phyloP scores from a whole-genome alignment of 2,113 vertebrate genomes.

The Oostethus manadensis region DNA sequence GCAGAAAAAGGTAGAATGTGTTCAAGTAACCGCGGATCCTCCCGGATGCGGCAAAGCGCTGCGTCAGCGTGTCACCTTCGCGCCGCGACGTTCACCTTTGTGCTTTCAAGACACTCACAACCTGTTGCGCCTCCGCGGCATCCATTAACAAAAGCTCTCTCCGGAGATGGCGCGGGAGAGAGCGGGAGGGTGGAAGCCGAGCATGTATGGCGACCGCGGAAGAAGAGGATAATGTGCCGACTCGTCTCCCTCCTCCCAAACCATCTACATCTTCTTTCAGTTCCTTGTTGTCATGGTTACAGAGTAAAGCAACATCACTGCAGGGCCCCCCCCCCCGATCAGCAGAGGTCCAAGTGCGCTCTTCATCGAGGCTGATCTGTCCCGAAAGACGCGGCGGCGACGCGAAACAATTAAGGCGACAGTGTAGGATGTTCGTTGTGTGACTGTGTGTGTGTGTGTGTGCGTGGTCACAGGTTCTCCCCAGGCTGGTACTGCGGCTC shows the following conservation, averaged over 20 bases:
- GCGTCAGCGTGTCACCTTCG: background rate
- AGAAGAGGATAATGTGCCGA: constrained; percentile 46
- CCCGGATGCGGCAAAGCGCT: background rate
- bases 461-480: constrained; percentile 78
- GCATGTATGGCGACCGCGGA: constrained; percentile 49
- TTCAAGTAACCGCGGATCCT: constrained; percentile 11
- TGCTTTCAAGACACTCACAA: constrained; percentile 11
- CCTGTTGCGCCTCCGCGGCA: constrained; percentile 23
- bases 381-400: constrained; percentile 30
- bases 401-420: constrained; percentile 31
- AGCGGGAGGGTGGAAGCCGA: constrained; percentile 35
- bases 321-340: constrained; percentile 45
- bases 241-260: constrained; percentile 46
- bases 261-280: constrained; percentile 59
- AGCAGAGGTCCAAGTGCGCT: constrained; percentile 51
- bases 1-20: background rate
- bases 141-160: background rate
- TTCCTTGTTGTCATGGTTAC: constrained; percentile 71
- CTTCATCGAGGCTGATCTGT: constrained; percentile 44
- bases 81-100: constrained; percentile 11
- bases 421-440: constrained; percentile 36
- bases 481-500: constrained; percentile 98
- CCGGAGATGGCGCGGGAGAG: background rate
- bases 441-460: background rate
- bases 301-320: constrained; percentile 65